A percentile compares a stretch with the other conserved stretches of the same genome.
These are phyloP conservation scores for Chelon auratus DNA, from an alignment of 2,797 vertebrate species.

Conservation along the genomic window DNA sequence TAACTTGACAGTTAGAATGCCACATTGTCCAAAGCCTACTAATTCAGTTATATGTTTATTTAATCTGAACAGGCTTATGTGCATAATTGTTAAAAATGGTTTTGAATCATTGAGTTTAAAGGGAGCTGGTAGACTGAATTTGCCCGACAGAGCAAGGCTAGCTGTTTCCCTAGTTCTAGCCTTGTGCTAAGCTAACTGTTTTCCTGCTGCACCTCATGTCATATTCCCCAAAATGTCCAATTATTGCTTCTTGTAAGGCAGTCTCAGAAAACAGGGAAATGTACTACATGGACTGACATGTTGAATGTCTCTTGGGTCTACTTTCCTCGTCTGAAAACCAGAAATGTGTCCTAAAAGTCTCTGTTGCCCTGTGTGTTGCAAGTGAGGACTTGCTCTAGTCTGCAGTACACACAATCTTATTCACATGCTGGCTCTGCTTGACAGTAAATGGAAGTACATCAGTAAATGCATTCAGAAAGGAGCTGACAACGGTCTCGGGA, in stretches of 20 bases:
- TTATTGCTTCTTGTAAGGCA: conserved; percentile 6
- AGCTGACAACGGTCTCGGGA: conserved; percentile 62
- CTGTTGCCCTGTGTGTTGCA: conserved; percentile 8
- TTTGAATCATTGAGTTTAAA: not conserved
- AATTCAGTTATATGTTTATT: not conserved
- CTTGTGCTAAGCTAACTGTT: conserved; percentile 4
- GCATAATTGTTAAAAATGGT: not conserved
- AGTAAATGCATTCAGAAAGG: conserved; percentile 60
- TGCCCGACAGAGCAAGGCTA: not conserved
- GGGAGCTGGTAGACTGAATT: not conserved
- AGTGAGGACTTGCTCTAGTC: conserved; percentile 9
- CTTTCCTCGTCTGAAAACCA: conserved; percentile 33
- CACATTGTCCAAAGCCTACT: not conserved
- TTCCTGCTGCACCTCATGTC: not conserved
- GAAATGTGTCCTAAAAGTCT: conserved; percentile 25
- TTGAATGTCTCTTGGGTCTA: conserved; percentile 18
- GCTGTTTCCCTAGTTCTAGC: not conserved
- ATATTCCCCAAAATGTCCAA: conserved; percentile 5
- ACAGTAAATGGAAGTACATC: conserved; percentile 58
- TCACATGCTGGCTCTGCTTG: conserved; percentile 23
- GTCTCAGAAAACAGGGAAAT: conserved; percentile 15
- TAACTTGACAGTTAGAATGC: not conserved
- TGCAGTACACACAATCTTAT: conserved; percentile 23
- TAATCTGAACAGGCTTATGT: not conserved
- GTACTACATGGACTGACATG: conserved; percentile 5